phyloP scores from a whole-genome alignment of 2,113 vertebrate genomes.

The Ginglymostoma cirratum region DNA sequence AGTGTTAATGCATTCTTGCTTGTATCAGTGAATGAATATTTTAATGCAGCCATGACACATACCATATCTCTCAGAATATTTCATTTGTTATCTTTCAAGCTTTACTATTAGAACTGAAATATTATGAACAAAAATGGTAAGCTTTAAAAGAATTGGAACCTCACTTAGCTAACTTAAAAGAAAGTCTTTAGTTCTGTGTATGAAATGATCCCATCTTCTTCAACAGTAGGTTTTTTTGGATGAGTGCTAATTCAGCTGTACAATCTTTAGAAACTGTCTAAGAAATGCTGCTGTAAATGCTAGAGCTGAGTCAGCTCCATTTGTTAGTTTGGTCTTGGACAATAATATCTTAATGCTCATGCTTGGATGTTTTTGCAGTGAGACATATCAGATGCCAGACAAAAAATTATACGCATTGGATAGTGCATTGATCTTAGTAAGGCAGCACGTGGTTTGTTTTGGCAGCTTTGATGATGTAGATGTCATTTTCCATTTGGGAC shows the following conservation, averaged over 20 bases:
- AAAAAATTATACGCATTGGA: not conserved
- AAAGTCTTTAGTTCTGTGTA: not conserved
- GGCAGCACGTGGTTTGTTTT: not conserved
- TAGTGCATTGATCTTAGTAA: not conserved
- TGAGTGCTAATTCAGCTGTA: not conserved
- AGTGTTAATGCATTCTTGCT: not conserved
- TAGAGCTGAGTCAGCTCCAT: not conserved
- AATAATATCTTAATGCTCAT: not conserved
- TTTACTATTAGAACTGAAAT: not conserved
- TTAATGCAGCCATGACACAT: not conserved
- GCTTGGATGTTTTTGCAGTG: not conserved
- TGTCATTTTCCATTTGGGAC: not conserved
- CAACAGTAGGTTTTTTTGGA: not conserved
- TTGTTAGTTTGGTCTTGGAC: not conserved
- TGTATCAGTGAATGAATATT: not conserved
- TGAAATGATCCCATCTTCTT: not conserved
- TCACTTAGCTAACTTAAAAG: not conserved
- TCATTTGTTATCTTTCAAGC: not conserved
- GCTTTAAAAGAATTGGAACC: not conserved
- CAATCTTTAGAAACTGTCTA: not conserved
- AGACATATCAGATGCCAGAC: not conserved
- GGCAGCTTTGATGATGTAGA: not conserved
- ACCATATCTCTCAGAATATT: not conserved
- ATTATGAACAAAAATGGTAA: not conserved
- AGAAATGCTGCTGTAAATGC: not conserved